Evolutionary conservation across 2,113 vertebrate genomes (phyloP), one percentile per base, ranked within the genome.

Genomic region (Triplophysa rosa): DNA sequence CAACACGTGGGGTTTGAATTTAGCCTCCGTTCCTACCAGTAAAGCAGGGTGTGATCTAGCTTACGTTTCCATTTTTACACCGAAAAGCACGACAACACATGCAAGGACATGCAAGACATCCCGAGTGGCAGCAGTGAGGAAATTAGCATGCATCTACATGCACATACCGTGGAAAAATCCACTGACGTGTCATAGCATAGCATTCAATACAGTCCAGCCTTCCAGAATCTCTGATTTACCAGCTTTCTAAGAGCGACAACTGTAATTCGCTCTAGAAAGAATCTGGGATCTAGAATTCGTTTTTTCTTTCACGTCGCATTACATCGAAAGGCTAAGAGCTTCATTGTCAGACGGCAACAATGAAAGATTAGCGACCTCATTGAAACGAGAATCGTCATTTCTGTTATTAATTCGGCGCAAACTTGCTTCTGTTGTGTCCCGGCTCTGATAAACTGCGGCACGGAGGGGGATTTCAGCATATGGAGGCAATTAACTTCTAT

Each of bases 121-220:
- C 86, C 89, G 91, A 73, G 86, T 84, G 83, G 78, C 85, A 77
- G 82, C 78, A 81, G 80, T 86, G 42, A 84, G 81, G 84, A 80
- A 85, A 81, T 83, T 85, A 80, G 69, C 90, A 75, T 90, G 88
- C 90, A 83, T 86, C 87, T 87, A 86, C 90, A 59, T 63, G 80
- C 82, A 70, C 78, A 88, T 81, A 26, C 68, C 52, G 11, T 24
- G n/a, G 49, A 47, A 37, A 42, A 17, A 63, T 12, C 12, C 54
- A 58, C n/a, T n/a, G 54, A 54, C 49, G 16, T 54, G 49, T 54
- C n/a, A 5, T 13, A 65, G 2, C 47, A n/a, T 45, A 54, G 58
- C 33, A 40, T 92, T 93, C 94, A 93, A 66, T 75, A 87, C 92
- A 94, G 95, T 93, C 63, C 94, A 95, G 95, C 96, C 94, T 96